phyloP scores from a whole-genome alignment of 2,797 vertebrate species.

The Carduelis carduelis region DNA sequence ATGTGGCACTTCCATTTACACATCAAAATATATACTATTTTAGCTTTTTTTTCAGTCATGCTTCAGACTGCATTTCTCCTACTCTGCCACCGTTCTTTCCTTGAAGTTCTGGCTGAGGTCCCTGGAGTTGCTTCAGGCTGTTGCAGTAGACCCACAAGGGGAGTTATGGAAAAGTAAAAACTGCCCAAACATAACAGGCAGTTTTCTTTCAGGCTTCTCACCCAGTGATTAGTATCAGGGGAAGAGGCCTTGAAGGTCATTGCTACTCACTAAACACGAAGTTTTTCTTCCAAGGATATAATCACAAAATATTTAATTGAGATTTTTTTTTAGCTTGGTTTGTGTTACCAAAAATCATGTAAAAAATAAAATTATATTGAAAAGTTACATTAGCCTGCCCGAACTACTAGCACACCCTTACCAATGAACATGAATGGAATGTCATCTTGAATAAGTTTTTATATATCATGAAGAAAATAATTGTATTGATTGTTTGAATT shows the following conservation, averaged over 20 bases:
- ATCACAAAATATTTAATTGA: not conserved
- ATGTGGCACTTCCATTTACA: not conserved
- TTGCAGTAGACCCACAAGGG: not conserved
- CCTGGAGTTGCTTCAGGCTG: not conserved
- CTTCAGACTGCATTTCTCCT: not conserved
- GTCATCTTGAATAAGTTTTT: not conserved
- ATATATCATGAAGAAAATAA: not conserved
- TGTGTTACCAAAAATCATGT: not conserved
- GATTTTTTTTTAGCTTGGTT: not conserved
- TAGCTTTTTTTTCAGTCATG: not conserved
- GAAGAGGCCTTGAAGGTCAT: not conserved
- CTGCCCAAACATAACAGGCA: not conserved
- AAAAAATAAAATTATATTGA: not conserved
- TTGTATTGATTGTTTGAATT: not conserved
- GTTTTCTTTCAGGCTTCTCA: not conserved
- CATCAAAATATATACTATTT: not conserved
- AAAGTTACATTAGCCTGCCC: not conserved
- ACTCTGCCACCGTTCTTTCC: rapidly evolving
- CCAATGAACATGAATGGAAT: not conserved
- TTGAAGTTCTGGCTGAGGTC: not conserved
- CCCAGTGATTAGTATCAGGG: not conserved
- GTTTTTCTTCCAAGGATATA: not conserved
- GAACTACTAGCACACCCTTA: not conserved
- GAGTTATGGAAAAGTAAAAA: not conserved
- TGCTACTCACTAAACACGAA: not conserved